These are phyloP conservation scores for Etia nguti DNA, from an alignment of 2,113 vertebrate species.

Conservation along the genomic window DNA sequence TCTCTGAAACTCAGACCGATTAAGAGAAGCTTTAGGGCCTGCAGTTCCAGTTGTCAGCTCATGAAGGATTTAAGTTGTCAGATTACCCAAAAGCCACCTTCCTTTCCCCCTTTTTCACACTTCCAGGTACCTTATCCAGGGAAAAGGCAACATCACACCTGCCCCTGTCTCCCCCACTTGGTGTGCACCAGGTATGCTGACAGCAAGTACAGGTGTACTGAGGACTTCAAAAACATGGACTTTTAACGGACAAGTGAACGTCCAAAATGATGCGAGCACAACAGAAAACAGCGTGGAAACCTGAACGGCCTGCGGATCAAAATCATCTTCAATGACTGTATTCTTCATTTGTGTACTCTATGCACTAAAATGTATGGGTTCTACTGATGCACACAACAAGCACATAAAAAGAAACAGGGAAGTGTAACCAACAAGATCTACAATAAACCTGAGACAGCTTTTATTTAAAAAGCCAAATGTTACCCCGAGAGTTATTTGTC, in stretches of 20 bases:
- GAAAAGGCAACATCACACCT: slow-evolving; percentile 83
- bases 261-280: not conserved
- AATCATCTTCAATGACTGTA: slow-evolving; percentile 9
- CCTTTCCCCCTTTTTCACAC: not conserved
- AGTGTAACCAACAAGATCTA: not conserved
- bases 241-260: slow-evolving; percentile 55
- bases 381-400: not conserved
- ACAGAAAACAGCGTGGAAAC: not conserved
- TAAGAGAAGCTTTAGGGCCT: not conserved
- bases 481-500: not conserved
- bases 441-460: not conserved
- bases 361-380: slow-evolving; percentile 33
- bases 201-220: slow-evolving; percentile 80
- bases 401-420: not conserved
- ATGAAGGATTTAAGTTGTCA: slow-evolving; percentile 13
- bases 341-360: slow-evolving; percentile 37
- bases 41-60: not conserved
- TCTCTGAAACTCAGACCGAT: not conserved
- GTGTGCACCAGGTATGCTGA: slow-evolving; percentile 72
- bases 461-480: not conserved
- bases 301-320: not conserved
- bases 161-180: slow-evolving; percentile 82
- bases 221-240: slow-evolving; percentile 80
- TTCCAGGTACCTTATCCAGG: slow-evolving; percentile 81
- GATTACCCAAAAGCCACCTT: not conserved